Conservation (phyloP, 2,797 vertebrate genomes). For the Manis javanica region DNA sequence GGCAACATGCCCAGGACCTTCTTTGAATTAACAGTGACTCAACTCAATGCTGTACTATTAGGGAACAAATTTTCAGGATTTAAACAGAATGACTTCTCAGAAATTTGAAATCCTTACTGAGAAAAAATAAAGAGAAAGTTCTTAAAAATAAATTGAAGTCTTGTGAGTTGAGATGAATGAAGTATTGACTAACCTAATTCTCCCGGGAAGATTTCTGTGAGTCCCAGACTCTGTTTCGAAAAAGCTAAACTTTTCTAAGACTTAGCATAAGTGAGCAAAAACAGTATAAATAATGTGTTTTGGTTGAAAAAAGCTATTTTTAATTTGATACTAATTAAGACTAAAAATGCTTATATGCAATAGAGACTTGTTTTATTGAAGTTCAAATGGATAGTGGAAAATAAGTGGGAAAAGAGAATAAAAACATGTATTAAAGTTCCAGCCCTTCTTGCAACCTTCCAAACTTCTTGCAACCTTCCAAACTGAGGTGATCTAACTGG, state of each 20-base stretch:
- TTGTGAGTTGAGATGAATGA: conserved; percentile 12
- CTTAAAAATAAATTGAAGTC: neutral
- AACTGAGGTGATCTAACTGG: neutral
- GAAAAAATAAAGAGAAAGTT: neutral
- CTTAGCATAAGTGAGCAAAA: neutral
- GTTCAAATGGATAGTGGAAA: conserved; percentile 7
- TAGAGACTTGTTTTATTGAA: neutral
- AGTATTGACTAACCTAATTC: neutral
- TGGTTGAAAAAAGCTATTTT: neutral
- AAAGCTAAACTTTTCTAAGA: neutral
- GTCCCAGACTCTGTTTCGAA: neutral
- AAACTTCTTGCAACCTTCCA: neutral
- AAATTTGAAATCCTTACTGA: neutral
- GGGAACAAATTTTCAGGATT: neutral
- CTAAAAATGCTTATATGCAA: neutral
- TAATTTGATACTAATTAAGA: neutral
- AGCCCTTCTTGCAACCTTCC: neutral
- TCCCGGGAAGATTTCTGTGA: neutral
- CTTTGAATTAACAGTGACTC: conserved; percentile 65
- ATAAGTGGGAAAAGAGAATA: neutral
- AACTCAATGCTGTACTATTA: conserved; percentile 29
- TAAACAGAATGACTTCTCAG: conserved; percentile 60
- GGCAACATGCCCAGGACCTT: conserved; percentile 52
- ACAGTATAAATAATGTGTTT: neutral
- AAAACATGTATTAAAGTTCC: neutral